These are phyloP conservation scores for Decapterus maruadsi DNA, from an alignment of 2,797 vertebrate genomes.

Conservation along the genomic window DNA sequence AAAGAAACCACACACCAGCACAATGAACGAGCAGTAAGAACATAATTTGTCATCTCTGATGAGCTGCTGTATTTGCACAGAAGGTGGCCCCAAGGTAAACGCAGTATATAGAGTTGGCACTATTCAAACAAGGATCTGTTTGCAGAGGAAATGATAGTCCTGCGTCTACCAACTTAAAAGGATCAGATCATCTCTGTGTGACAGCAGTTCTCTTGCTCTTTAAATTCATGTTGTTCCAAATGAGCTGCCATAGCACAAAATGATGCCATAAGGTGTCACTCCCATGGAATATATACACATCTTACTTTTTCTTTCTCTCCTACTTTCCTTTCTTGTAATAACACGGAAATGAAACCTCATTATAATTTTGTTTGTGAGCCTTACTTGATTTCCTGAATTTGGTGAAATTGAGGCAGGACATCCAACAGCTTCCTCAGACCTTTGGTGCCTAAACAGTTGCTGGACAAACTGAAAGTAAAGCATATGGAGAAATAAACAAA, in stretches of 20 bases:
- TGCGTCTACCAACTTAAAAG: not conserved
- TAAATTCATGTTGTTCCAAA: not conserved
- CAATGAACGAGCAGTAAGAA: not conserved
- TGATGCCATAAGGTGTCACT: not conserved
- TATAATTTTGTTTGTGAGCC: conserved; percentile 18
- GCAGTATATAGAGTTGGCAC: not conserved
- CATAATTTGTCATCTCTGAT: not conserved
- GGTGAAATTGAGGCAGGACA: conserved; percentile 60
- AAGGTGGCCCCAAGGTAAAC: not conserved
- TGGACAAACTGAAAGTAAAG: conserved; percentile 74
- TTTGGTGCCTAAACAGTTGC: conserved; percentile 76
- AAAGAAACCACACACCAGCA: conserved; percentile 55
- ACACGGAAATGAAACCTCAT: not conserved
- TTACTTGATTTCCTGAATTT: conserved; percentile 81
- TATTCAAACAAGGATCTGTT: conserved; percentile 4
- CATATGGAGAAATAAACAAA: not conserved
- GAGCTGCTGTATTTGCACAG: not conserved
- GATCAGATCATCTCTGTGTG: conserved; percentile 2
- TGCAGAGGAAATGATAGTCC: not conserved
- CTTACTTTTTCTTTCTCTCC: not conserved
- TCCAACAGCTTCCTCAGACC: conserved; percentile 79
- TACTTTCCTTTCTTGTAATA: not conserved
- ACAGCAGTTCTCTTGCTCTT: not conserved
- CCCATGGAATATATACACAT: not conserved
- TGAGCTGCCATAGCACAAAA: not conserved